A percentile compares a stretch with the other conserved stretches of the same genome.
Evolutionary conservation across 2,113 vertebrate species (phyloP).

Genomic region (Silurus meridionalis): DNA sequence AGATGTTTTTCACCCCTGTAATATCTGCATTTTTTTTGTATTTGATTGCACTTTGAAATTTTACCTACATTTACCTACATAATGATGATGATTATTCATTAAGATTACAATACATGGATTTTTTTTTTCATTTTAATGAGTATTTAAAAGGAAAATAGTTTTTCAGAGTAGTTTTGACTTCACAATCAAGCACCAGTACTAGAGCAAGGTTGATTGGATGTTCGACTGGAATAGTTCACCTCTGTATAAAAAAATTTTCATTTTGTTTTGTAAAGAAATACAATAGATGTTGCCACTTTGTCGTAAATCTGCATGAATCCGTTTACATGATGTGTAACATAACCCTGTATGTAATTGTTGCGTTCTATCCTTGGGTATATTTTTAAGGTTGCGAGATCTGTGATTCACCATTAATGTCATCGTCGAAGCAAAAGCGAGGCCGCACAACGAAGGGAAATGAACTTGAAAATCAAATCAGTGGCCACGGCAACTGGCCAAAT

Average conservation of each 20-base stretch:
- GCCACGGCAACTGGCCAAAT: constrained; percentile 40
- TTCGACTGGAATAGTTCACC: neutral
- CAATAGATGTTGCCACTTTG: neutral
- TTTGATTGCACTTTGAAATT: neutral
- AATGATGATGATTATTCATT: neutral
- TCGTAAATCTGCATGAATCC: neutral
- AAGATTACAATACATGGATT: neutral
- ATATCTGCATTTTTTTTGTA: neutral
- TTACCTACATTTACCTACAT: neutral
- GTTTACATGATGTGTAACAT: neutral
- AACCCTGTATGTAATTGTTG: neutral
- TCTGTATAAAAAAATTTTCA: neutral
- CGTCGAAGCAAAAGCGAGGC: neutral
- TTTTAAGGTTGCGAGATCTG: neutral
- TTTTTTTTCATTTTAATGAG: neutral
- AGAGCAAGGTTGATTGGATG: neutral
- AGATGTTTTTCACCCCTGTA: neutral
- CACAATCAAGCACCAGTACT: neutral
- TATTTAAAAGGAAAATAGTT: neutral
- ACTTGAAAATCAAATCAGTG: constrained; percentile 41
- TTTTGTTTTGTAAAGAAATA: neutral
- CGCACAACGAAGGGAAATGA: constrained; percentile 5
- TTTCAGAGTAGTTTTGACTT: neutral
- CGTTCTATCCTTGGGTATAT: neutral
- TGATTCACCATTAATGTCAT: neutral